Evolutionary conservation across 1,140 invertebrate species (phyloP).

Genomic region (Acromyrmex charruanus): DNA sequence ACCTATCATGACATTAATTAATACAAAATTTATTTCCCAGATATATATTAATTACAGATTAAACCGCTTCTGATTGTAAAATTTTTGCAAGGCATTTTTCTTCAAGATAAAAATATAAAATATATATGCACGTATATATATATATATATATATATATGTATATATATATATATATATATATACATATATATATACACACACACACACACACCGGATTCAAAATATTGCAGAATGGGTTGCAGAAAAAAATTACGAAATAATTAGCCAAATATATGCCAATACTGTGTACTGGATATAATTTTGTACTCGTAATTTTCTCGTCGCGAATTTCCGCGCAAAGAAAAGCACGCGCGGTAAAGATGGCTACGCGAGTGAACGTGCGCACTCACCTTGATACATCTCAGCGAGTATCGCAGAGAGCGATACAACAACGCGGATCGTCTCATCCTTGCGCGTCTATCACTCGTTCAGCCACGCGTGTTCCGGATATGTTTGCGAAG

Average conservation of each 20-base stretch:
- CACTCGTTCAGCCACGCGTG: slow-evolving; percentile 56
- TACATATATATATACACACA: no score
- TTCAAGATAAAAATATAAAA: not conserved
- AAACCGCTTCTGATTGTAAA: not conserved
- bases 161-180: no score
- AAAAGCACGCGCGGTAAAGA: not conserved
- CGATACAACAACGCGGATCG: slow-evolving; percentile 61
- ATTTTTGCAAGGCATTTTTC: not conserved
- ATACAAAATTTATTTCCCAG: not conserved
- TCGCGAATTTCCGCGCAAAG: not conserved
- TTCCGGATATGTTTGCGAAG: slow-evolving; percentile 6
- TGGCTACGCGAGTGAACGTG: slow-evolving; percentile 20
- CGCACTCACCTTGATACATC: slow-evolving; percentile 69
- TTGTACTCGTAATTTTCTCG: not conserved
- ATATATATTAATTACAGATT: not conserved
- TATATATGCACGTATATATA: not conserved
- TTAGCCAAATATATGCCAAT: not conserved
- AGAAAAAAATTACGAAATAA: not conserved
- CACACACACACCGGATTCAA: no score
- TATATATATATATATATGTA: no score
- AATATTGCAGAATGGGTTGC: not conserved
- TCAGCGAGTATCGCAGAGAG: slow-evolving; percentile 63
- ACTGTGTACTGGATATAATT: not conserved
- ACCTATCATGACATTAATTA: not conserved
- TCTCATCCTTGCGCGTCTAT: slow-evolving; percentile 61